Conservation (phyloP, 1,140 invertebrate genomes). For the Phenacoccus solenopsis region DNA sequence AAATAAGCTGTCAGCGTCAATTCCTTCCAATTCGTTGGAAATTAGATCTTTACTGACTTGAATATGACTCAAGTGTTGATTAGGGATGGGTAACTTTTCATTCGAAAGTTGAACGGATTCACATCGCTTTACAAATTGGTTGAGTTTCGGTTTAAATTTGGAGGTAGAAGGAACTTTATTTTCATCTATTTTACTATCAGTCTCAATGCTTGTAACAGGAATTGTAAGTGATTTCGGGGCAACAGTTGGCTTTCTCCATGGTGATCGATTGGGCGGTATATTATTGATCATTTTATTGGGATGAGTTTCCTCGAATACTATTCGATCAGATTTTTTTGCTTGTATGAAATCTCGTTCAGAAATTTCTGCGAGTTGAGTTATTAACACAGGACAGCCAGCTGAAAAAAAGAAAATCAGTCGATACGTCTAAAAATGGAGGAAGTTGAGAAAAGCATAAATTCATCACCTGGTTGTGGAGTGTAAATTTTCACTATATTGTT, state of each 20-base stretch:
- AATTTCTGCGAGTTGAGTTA: background rate
- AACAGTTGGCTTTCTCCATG: background rate
- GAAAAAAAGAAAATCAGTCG: background rate
- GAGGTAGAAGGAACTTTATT: background rate
- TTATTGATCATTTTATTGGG: background rate
- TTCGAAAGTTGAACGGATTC: background rate
- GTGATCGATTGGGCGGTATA: background rate
- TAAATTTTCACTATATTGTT: conserved; percentile 20
- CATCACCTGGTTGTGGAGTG: conserved; percentile 14
- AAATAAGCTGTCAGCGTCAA: background rate
- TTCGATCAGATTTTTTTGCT: background rate
- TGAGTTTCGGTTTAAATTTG: background rate
- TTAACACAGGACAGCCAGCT: background rate
- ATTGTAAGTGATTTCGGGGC: background rate
- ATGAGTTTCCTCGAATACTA: background rate
- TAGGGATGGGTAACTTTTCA: background rate
- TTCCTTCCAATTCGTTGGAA: background rate
- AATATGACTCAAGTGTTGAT: background rate
- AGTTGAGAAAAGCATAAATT: no score
- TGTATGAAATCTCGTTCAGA: background rate
- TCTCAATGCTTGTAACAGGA: background rate
- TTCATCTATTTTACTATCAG: background rate
- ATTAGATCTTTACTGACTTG: background rate
- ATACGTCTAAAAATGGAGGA: no score
- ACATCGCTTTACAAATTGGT: background rate